Base-by-base conservation (phyloP, 2,113 vertebrate genomes). In the Mastomys coucha region DNA sequence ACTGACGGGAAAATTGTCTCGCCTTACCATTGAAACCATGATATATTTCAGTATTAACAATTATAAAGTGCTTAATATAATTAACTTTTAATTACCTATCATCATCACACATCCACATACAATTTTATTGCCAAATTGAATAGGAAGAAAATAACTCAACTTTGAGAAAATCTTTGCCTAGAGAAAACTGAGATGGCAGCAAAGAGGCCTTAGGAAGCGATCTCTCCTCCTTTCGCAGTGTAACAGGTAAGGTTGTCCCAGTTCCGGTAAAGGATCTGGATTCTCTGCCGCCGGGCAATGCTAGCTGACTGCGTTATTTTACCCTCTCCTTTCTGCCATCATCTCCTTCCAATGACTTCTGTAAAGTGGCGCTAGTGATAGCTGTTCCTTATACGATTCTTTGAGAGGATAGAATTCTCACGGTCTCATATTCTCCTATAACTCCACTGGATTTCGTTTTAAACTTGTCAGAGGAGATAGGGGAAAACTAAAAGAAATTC, bases 1-100 rank as follows among this genome's bases (percentile, higher is more conserved):
- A 94, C 96, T 72, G 33, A 97, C 69, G 93, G 22, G 77, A 90
- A 97, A 90, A 81, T 93, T 94, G 28, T 65, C 95, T 90, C 42
- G 17, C n/a, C 20, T 87, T 90, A 69, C 91, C 88, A 56, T 89
- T 69, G 26, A n/a, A 97, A 91, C 96, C 70, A 51, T 53, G 56
- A 97, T 76, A 73, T 65, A 87, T 93, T 97, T 90, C 69, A 49
- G 77, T 73, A 78, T 92, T 72, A 89, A 51, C 20, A 58, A 36
- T 95, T 92, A 86, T 70, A 97, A 80, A 93, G 10, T 16, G 85
- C 28, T 76, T 91, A 42, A 51, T 67, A 86, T 69, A 77, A 88
- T 81, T 72, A 72, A 51, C 76, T 94, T 93, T 96, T 87, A 92
- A 95, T 95, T 93, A 81, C 31, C 87, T n/a, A 16, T 95, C 22